phyloP scores from a whole-genome alignment of 2,888 invertebrate species.

The Lissocephala sabroskyi region DNA sequence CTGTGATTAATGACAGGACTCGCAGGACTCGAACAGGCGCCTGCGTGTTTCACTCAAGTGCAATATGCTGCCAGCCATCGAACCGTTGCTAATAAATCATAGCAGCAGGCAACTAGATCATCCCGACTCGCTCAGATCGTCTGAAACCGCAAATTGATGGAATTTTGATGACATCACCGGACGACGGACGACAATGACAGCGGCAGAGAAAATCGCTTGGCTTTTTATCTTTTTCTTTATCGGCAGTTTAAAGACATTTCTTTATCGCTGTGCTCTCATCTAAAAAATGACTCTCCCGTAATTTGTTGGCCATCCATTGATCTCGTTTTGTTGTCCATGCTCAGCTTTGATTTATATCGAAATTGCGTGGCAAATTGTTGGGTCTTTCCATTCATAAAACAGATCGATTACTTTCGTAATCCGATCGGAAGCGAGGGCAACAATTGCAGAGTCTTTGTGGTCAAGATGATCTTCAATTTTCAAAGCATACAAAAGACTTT shows the following conservation, averaged over 20 bases:
- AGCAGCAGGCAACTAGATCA: slow-evolving; percentile 10
- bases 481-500: no score
- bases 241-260: slow-evolving; percentile 10
- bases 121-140: slow-evolving; percentile 18
- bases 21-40: slow-evolving; percentile 28
- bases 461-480: no score
- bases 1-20: slow-evolving; percentile 46
- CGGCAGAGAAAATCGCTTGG: slow-evolving; percentile 17
- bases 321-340: slow-evolving; percentile 17
- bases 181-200: slow-evolving; percentile 12
- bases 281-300: slow-evolving; percentile 53
- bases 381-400: slow-evolving; percentile 15
- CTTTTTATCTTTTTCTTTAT: slow-evolving; percentile 11
- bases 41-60: slow-evolving; percentile 44
- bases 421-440: background rate
- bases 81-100: slow-evolving; percentile 53
- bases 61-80: slow-evolving; percentile 32
- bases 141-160: slow-evolving; percentile 52
- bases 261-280: slow-evolving; percentile 56
- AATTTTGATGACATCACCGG: slow-evolving; percentile 50
- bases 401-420: slow-evolving; percentile 41
- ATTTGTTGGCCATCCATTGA: slow-evolving; percentile 26
- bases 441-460: no score
- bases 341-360: slow-evolving; percentile 37
- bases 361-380: slow-evolving; percentile 29